These are phyloP conservation scores for Acronicta alni DNA, from an alignment of 2,888 invertebrate genomes.

Conservation along the genomic window DNA sequence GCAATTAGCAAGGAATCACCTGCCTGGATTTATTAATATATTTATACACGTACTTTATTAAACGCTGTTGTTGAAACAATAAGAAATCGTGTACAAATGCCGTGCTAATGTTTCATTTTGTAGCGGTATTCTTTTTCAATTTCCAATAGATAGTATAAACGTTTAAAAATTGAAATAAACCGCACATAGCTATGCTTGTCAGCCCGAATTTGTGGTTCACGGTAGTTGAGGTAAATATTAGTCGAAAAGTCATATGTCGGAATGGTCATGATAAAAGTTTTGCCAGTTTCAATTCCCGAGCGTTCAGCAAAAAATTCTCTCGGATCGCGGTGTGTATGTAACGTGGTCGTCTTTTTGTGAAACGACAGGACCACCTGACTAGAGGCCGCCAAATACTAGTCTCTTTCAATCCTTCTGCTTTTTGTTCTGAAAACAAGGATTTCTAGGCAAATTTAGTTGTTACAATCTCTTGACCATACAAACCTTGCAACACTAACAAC, in stretches of 20 bases:
- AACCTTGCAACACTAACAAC: constrained; percentile 1
- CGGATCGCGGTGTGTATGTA: constrained; percentile 56
- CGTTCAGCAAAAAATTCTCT: constrained; percentile 57
- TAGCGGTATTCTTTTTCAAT: too few relatives aligned
- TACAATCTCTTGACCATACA: constrained; percentile 35
- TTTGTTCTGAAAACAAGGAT: constrained; percentile 65
- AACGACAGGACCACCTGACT: constrained; percentile 61
- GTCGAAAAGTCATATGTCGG: constrained; percentile 34
- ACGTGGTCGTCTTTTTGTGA: constrained; percentile 61
- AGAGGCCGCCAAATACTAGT: constrained; percentile 59
- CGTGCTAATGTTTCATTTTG: too few relatives aligned
- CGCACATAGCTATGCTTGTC: background rate
- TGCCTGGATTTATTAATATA: constrained; percentile 78
- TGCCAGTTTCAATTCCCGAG: constrained; percentile 52
- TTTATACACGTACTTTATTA: constrained; percentile 72
- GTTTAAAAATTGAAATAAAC: background rate
- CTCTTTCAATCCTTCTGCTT: constrained; percentile 58
- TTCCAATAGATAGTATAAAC: background rate
- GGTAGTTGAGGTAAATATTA: constrained; percentile 33
- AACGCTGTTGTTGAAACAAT: constrained; percentile 59
- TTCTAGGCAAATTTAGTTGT: constrained; percentile 55
- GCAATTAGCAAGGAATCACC: constrained; percentile 84
- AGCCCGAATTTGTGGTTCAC: background rate
- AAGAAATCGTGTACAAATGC: constrained; percentile 11
- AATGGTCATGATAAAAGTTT: constrained; percentile 44